Conservation (phyloP, 2,888 invertebrate genomes). For the Pteria penguin region DNA sequence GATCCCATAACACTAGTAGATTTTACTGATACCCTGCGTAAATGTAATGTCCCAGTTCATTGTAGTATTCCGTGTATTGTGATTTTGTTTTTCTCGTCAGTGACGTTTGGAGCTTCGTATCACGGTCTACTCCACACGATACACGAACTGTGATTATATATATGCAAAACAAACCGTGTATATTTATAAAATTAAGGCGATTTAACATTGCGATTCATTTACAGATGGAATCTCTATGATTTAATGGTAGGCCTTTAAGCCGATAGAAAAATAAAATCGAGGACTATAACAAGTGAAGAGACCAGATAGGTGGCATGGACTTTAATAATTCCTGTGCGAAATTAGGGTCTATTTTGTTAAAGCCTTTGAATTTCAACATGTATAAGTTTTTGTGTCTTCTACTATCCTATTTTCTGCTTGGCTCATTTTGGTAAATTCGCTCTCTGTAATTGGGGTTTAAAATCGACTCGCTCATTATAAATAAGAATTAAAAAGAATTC, state of each 20-base stretch:
- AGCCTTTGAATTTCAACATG: background rate
- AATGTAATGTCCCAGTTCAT: background rate
- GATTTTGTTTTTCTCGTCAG: too few relatives aligned
- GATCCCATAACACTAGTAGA: too few relatives aligned
- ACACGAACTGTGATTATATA: background rate
- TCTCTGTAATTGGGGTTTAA: too few relatives aligned
- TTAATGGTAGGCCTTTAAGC: background rate
- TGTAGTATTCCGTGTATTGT: background rate
- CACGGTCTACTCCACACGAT: too few relatives aligned
- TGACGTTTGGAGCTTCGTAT: too few relatives aligned
- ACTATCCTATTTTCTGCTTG: too few relatives aligned
- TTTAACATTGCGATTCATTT: constrained; percentile 2
- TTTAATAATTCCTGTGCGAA: background rate
- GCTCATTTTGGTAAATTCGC: too few relatives aligned
- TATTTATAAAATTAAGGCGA: constrained; percentile 9
- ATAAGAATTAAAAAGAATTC: too few relatives aligned
- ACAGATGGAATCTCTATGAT: background rate
- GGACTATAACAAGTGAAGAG: background rate
- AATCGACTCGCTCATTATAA: too few relatives aligned
- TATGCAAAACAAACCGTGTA: constrained; percentile 8
- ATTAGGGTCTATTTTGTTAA: background rate
- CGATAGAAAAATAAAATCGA: background rate
- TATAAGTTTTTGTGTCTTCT: too few relatives aligned
- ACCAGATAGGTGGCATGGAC: background rate
- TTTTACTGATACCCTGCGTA: too few relatives aligned